These are phyloP conservation scores for Sardinella longiceps DNA, from an alignment of 2,797 vertebrate genomes.

Conservation along the genomic window DNA sequence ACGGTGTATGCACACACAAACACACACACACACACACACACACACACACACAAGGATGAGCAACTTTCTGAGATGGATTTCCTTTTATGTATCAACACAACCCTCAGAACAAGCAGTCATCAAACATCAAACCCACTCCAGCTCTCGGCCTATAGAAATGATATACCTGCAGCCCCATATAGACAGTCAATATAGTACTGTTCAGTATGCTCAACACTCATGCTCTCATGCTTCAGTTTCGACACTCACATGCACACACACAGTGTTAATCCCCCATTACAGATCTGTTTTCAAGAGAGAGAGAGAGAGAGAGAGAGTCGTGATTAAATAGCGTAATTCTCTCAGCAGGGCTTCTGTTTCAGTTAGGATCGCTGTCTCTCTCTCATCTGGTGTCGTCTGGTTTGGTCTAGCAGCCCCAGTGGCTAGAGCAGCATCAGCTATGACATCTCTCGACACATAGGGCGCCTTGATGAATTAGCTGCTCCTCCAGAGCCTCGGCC, in stretches of 20 bases:
- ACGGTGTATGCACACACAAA: constrained; percentile 17
- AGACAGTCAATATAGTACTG: not conserved
- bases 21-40: not conserved
- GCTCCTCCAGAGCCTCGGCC: not conserved
- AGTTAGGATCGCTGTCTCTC: not conserved
- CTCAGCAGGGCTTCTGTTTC: not conserved
- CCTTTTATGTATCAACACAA: not conserved
- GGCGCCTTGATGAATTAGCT: constrained; percentile 12
- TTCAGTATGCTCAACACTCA: not conserved
- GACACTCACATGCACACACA: not conserved
- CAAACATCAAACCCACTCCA: not conserved
- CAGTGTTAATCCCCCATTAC: not conserved
- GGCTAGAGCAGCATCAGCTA: not conserved
- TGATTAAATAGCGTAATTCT: not conserved
- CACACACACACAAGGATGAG: constrained; percentile 8
- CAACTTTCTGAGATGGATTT: not conserved
- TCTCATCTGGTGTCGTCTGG: not conserved
- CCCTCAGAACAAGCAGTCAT: not conserved
- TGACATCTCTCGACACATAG: not conserved
- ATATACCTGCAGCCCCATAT: not conserved
- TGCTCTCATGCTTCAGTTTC: not conserved
- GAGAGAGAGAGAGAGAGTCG: not conserved
- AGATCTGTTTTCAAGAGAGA: not conserved
- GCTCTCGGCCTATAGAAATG: not conserved
- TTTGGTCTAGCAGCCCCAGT: not conserved